These are phyloP conservation scores for Eupithecia vulgata DNA, from an alignment of 2,888 invertebrate genomes.

Conservation along the genomic window DNA sequence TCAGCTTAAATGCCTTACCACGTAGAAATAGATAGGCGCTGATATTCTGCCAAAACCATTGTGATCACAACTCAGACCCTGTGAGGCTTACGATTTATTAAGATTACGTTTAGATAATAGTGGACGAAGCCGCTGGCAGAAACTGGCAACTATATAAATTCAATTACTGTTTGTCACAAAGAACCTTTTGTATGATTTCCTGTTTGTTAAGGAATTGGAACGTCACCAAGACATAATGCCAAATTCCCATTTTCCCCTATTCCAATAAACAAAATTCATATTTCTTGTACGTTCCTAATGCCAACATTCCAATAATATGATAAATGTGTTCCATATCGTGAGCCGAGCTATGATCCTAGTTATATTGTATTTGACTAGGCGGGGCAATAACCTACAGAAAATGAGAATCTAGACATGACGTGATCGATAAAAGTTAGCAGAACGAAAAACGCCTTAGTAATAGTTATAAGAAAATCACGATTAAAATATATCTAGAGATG, in stretches of 20 bases:
- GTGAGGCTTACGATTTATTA: too few relatives aligned
- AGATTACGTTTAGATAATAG: too few relatives aligned
- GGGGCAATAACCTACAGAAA: conserved; percentile 1
- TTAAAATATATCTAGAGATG: not conserved
- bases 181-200: not conserved
- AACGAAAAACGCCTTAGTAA: not conserved
- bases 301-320: conserved; percentile 16
- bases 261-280: conserved; percentile 10
- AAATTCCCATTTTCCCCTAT: not conserved
- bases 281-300: conserved; percentile 3
- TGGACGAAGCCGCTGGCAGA: not conserved
- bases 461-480: not conserved
- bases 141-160: not conserved
- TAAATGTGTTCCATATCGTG: conserved; percentile 10
- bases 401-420: not conserved
- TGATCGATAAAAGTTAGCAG: not conserved
- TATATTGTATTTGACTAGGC: conserved; percentile 7
- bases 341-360: not conserved
- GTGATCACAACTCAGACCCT: too few relatives aligned
- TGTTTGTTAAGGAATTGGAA: conserved; percentile 11
- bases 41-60: too few relatives aligned
- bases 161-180: not conserved
- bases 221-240: conserved; percentile 6
- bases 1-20: too few relatives aligned
- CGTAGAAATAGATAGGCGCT: too few relatives aligned